These are phyloP conservation scores for Delphinus delphis DNA, from an alignment of 2,113 vertebrate species.

Conservation along the genomic window DNA sequence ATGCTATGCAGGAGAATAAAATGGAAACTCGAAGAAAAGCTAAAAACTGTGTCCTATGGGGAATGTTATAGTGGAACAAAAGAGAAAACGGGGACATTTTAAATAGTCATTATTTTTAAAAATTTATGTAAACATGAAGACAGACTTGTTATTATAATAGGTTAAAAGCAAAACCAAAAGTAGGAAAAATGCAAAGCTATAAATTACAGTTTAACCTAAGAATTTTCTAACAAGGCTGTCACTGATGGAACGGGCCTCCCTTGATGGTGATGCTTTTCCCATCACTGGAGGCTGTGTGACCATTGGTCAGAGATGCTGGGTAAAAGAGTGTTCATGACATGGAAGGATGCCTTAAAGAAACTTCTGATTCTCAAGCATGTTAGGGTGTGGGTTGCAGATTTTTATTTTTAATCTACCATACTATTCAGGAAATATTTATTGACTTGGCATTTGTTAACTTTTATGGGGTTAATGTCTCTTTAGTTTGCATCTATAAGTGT, in stretches of 20 bases:
- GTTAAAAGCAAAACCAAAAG: not conserved
- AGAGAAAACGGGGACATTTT: not conserved
- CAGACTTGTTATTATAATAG: not conserved
- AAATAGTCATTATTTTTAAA: not conserved
- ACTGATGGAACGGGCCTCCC: not conserved
- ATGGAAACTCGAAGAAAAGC: not conserved
- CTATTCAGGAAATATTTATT: constrained; percentile 9
- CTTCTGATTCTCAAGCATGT: not conserved
- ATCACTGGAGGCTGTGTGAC: not conserved
- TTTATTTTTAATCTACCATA: not conserved
- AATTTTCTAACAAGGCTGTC: not conserved
- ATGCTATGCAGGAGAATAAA: not conserved
- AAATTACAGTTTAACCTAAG: not conserved
- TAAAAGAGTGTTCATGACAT: not conserved
- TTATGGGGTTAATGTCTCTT: not conserved
- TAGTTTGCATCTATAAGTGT: constrained; percentile 1
- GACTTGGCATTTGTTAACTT: not conserved
- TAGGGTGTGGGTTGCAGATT: not conserved
- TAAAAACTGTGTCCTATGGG: not conserved
- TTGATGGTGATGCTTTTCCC: not conserved
- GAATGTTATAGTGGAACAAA: not conserved
- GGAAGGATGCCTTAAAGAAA: not conserved
- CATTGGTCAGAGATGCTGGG: not conserved
- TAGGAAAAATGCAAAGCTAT: not conserved
- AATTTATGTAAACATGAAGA: not conserved